These are phyloP conservation scores for Actenoides lindsayi DNA, from an alignment of 2,113 vertebrate genomes.

Conservation along the genomic window DNA sequence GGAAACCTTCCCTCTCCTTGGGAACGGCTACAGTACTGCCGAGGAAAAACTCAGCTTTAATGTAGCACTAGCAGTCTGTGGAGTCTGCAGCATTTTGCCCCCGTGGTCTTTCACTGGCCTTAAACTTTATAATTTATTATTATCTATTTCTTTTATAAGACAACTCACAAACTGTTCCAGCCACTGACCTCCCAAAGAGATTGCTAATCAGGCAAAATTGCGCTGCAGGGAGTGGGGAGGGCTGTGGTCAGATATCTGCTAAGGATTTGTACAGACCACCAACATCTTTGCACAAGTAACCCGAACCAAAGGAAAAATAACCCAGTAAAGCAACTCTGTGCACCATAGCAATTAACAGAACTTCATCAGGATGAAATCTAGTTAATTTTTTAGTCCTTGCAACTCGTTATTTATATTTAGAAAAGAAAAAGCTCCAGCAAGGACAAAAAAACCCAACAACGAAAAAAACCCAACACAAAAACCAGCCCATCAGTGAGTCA, in stretches of 20 bases:
- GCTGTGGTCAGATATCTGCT: not conserved
- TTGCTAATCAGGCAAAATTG: not conserved
- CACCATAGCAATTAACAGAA: not conserved
- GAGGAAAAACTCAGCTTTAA: not conserved
- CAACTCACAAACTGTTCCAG: not conserved
- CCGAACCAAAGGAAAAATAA: constrained; percentile 24
- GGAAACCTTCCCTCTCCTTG: not conserved
- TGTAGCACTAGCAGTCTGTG: not conserved
- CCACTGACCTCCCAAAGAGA: constrained; percentile 18
- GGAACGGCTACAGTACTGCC: not conserved
- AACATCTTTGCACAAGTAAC: constrained; percentile 32
- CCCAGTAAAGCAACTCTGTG: not conserved
- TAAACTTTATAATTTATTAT: not conserved
- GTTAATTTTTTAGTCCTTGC: not conserved
- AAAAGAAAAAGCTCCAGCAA: constrained; percentile 14
- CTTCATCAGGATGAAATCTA: not conserved
- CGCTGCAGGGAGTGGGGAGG: not conserved
- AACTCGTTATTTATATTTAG: constrained; percentile 32
- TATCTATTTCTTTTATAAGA: not conserved
- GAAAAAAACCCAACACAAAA: not conserved
- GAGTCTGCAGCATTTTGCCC: not conserved
- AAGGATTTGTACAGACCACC: constrained; percentile 20
- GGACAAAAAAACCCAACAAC: not conserved
- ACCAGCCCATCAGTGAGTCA: constrained; percentile 31
- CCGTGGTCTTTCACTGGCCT: not conserved